These are phyloP conservation scores for Stratiomys singularior DNA, from an alignment of 2,888 invertebrate genomes.

Conservation along the genomic window DNA sequence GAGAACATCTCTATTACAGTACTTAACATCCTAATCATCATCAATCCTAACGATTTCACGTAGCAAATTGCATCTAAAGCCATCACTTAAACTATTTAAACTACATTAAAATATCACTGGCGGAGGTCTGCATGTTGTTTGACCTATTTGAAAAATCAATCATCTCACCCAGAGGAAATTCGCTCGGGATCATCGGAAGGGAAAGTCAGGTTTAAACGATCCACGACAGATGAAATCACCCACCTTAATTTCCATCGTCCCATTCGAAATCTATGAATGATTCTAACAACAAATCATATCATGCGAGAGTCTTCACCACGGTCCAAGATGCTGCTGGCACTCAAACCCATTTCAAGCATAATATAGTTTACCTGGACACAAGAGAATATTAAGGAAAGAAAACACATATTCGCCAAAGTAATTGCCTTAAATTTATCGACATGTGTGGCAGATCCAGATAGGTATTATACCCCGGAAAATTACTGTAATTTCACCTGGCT, in stretches of 20 bases:
- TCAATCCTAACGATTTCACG: neutral
- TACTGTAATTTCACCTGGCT: conserved; percentile 49
- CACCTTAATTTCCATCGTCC: neutral
- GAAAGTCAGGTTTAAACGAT: conserved; percentile 23
- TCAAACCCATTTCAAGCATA: neutral
- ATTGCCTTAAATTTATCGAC: conserved; percentile 49
- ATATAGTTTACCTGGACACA: conserved; percentile 6
- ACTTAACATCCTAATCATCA: neutral
- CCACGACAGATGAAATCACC: neutral
- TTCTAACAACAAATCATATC: neutral
- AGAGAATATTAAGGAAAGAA: neutral
- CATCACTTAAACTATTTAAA: conserved; percentile 8
- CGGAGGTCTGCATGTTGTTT: conserved; percentile 3
- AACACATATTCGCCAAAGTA: conserved; percentile 37
- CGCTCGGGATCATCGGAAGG: neutral
- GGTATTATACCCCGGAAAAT: conserved; percentile 50
- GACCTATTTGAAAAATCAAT: conserved; percentile 20
- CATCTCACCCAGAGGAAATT: neutral
- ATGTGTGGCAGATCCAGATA: conserved; percentile 52
- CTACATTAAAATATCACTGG: conserved; percentile 37
- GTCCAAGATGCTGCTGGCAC: too few relatives aligned
- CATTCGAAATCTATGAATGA: conserved; percentile 9
- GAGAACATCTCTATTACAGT: too few relatives aligned
- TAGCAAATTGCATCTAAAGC: neutral
- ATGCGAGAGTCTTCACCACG: too few relatives aligned